phyloP scores from a whole-genome alignment of 2,113 vertebrate genomes.

The Catharus minimus region DNA sequence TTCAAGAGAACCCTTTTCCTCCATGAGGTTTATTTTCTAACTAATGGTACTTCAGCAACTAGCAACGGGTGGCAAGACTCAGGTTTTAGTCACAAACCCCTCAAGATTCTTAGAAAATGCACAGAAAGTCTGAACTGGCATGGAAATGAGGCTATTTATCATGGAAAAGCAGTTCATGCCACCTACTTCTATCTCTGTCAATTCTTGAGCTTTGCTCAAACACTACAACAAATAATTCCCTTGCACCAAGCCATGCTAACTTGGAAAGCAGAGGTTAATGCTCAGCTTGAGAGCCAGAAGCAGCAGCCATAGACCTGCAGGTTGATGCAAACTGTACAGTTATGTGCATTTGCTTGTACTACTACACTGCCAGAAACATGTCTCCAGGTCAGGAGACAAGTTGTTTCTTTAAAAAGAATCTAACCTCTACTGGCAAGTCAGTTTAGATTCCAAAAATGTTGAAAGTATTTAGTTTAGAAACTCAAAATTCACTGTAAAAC shows the following conservation, averaged over 20 bases:
- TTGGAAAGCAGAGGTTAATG: neutral
- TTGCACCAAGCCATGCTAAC: neutral
- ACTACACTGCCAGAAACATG: neutral
- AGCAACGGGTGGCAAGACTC: neutral
- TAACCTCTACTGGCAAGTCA: neutral
- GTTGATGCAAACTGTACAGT: neutral
- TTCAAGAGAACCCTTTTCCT: neutral
- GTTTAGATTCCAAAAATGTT: slow-evolving; percentile 36
- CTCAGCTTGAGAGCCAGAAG: neutral
- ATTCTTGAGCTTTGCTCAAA: neutral
- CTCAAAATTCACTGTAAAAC: neutral
- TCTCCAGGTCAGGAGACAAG: neutral
- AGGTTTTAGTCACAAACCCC: fast-evolving
- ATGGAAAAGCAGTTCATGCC: neutral
- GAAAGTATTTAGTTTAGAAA: slow-evolving; percentile 13
- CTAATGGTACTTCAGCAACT: neutral
- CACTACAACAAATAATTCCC: neutral
- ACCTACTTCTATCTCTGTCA: neutral
- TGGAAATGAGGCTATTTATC: neutral
- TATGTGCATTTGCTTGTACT: neutral
- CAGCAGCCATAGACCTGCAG: neutral
- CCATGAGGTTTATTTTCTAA: neutral
- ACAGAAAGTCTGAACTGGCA: neutral
- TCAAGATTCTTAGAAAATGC: neutral
- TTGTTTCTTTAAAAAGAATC: slow-evolving; percentile 51